Percentiles rank a stretch among this genome's conserved stretches.
phyloP scores from a whole-genome alignment of 2,888 invertebrate species.

The Chorisops tibialis region DNA sequence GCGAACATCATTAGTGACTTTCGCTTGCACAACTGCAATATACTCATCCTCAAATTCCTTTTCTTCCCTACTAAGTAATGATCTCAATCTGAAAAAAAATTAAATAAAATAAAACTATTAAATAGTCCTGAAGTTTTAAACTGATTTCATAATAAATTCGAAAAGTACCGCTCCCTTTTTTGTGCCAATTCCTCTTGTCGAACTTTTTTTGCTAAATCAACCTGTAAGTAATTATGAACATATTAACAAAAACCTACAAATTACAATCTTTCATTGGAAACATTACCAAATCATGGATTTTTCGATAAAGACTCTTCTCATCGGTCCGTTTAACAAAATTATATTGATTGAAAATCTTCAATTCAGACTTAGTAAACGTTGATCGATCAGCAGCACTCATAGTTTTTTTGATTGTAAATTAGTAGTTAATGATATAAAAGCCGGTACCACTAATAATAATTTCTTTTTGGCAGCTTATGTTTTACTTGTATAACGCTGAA shows the following conservation, averaged over 20 bases:
- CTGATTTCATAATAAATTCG: neutral
- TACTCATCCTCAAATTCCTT: slow-evolving; percentile 21
- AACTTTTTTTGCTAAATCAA: slow-evolving; percentile 7
- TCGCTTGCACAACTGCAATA: slow-evolving; percentile 8
- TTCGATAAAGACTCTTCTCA: slow-evolving; percentile 8
- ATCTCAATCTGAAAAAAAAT: slow-evolving; percentile 7
- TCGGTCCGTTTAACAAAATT: slow-evolving; percentile 22
- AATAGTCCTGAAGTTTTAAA: neutral
- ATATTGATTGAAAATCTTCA: slow-evolving; percentile 3
- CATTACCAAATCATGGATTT: slow-evolving; percentile 23
- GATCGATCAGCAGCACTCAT: too few relatives aligned
- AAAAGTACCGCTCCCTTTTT: slow-evolving; percentile 11
- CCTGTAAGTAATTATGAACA: slow-evolving; percentile 12
- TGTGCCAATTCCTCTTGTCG: slow-evolving; percentile 7
- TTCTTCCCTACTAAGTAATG: slow-evolving; percentile 16
- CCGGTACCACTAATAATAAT: too few relatives aligned
- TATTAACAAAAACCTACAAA: neutral
- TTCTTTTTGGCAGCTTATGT: too few relatives aligned
- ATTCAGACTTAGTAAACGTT: neutral
- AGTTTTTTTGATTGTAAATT: too few relatives aligned
- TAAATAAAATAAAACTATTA: too few relatives aligned
- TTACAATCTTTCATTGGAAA: too few relatives aligned
- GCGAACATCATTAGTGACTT: slow-evolving; percentile 10
- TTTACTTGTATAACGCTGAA: too few relatives aligned
- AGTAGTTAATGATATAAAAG: too few relatives aligned